phyloP scores from a whole-genome alignment of 2,888 invertebrate species.

The Apocheima hispidaria region DNA sequence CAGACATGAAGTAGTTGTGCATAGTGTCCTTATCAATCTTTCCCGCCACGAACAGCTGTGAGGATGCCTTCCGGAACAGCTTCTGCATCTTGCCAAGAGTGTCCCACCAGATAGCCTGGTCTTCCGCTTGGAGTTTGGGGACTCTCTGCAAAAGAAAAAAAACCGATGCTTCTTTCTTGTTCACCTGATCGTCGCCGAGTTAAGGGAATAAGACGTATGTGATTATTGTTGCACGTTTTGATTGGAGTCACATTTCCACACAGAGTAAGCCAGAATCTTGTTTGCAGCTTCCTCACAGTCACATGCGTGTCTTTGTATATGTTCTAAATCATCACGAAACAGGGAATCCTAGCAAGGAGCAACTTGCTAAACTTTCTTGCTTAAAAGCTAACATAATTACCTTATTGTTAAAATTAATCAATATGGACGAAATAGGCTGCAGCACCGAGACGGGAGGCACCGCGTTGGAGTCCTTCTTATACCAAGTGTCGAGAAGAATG shows the following conservation, averaged over 20 bases:
- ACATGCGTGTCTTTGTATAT: too few relatives aligned
- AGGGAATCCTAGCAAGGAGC: too few relatives aligned
- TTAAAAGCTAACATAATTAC: slow-evolving; percentile 83
- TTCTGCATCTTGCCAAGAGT: slow-evolving; percentile 98
- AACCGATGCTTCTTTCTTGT: neutral
- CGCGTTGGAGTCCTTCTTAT: slow-evolving; percentile 97
- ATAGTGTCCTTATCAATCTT: slow-evolving; percentile 96
- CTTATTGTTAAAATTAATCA: slow-evolving; percentile 99
- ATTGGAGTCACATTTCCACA: too few relatives aligned
- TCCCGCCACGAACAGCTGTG: slow-evolving; percentile 92
- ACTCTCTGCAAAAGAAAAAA: slow-evolving; percentile 88
- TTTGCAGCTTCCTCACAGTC: too few relatives aligned
- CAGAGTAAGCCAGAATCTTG: too few relatives aligned
- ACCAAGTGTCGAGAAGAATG: slow-evolving; percentile 96
- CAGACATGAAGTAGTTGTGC: slow-evolving; percentile 99
- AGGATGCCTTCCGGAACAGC: slow-evolving; percentile 95
- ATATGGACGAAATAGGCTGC: slow-evolving; percentile 98
- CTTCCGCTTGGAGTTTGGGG: slow-evolving; percentile 97
- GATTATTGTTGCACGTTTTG: too few relatives aligned
- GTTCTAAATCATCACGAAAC: too few relatives aligned
- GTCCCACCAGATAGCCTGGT: slow-evolving; percentile 99
- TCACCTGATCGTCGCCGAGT: too few relatives aligned
- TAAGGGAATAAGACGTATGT: too few relatives aligned
- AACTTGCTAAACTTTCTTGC: too few relatives aligned
- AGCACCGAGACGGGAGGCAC: slow-evolving; percentile 97